Evolutionary conservation across 35 echinoderm and acorn worm species (phyloP).

Genomic region (Stichopus chloronotus): DNA sequence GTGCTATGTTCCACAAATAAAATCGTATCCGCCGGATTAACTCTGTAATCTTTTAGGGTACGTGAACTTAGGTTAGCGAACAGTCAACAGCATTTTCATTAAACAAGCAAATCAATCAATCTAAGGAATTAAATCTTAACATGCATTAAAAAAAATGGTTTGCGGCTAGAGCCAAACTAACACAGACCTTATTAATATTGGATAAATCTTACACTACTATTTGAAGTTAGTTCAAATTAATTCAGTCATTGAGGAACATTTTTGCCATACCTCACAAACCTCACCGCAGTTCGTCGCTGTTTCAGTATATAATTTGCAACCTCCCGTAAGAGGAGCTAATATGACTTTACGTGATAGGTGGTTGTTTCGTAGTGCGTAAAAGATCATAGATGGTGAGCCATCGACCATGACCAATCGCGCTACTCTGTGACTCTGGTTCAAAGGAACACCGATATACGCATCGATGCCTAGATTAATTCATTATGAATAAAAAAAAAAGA

Average conservation of each 20-base stretch:
- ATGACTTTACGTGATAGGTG: not conserved
- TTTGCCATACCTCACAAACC: not conserved
- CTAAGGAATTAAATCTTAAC: not conserved
- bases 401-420: not conserved
- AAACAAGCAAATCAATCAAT: not conserved
- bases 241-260: not conserved
- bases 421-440: not conserved
- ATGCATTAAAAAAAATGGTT: not conserved
- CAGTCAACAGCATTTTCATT: not conserved
- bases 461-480: not conserved
- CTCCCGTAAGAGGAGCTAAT: not conserved
- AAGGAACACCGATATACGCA: not conserved
- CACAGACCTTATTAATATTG: not conserved
- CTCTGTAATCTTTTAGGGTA: too few relatives aligned
- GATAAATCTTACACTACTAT: not conserved
- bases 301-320: not conserved
- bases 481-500: too few relatives aligned
- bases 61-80: too few relatives aligned
- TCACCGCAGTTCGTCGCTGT: not conserved
- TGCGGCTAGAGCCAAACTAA: not conserved
- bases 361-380: not conserved
- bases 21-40: too few relatives aligned
- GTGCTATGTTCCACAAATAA: too few relatives aligned
- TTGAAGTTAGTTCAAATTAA: not conserved
- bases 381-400: not conserved